phyloP scores from a whole-genome alignment of 2,113 vertebrate species.

The Leuciscus idus region DNA sequence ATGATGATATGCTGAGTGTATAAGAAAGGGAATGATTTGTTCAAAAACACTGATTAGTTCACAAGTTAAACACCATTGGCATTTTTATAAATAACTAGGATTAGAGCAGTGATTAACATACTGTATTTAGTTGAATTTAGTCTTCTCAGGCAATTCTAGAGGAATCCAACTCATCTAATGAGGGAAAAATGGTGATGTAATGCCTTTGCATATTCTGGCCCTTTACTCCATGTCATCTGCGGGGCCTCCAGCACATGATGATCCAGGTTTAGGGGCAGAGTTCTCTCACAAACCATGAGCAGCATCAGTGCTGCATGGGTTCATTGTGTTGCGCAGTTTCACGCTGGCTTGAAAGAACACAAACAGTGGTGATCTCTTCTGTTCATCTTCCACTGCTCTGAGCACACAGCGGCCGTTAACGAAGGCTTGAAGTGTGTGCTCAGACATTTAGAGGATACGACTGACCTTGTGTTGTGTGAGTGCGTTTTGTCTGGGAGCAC shows the following conservation, averaged over 20 bases:
- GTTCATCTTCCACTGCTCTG: background rate
- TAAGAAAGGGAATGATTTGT: background rate
- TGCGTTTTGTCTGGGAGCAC: slow-evolving; percentile 17
- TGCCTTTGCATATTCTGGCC: background rate
- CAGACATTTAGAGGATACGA: slow-evolving; percentile 11
- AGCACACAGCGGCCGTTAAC: background rate
- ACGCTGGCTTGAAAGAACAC: background rate
- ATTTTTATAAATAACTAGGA: background rate
- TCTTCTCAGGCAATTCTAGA: background rate
- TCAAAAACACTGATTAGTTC: background rate
- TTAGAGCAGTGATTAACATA: background rate
- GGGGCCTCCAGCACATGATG: background rate
- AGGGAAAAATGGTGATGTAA: background rate
- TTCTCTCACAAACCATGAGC: background rate
- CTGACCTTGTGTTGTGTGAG: slow-evolving; percentile 33
- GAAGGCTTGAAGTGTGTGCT: slow-evolving; percentile 3
- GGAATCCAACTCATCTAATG: slow-evolving; percentile 18
- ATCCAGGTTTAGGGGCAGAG: background rate
- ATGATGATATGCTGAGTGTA: background rate
- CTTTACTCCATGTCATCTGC: background rate
- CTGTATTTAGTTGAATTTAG: background rate
- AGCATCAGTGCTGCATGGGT: background rate
- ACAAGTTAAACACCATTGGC: background rate
- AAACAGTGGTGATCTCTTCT: slow-evolving; percentile 5
- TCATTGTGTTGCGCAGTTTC: background rate